phyloP scores from a whole-genome alignment of 2,113 vertebrate genomes.

The Phyllostomus discolor region DNA sequence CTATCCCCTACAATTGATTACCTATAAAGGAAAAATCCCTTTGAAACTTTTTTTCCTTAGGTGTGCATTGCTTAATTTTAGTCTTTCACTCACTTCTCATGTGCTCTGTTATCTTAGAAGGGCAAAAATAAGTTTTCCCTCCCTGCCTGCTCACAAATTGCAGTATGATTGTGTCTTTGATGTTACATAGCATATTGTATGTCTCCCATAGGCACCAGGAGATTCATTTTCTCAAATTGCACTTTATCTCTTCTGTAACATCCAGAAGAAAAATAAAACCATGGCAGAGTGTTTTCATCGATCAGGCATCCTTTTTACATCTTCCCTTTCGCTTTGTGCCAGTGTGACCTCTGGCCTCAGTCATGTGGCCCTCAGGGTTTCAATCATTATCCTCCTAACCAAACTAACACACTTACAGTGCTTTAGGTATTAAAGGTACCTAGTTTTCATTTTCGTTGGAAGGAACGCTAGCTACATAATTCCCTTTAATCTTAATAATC shows the following conservation, averaged over 20 bases:
- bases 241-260: not conserved
- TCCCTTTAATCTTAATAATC: not conserved
- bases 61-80: not conserved
- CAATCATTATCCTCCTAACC: not conserved
- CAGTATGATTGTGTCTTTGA: not conserved
- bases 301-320: not conserved
- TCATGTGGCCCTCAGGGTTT: not conserved
- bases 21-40: not conserved
- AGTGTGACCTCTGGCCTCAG: not conserved
- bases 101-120: not conserved
- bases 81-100: not conserved
- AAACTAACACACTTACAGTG: not conserved
- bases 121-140: not conserved
- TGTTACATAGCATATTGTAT: not conserved
- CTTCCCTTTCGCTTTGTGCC: not conserved
- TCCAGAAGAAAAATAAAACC: not conserved
- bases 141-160: not conserved
- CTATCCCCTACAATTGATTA: not conserved
- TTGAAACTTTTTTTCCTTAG: not conserved
- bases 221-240: conserved; percentile 27
- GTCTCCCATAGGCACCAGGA: not conserved
- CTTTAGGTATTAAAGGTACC: not conserved
- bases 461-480: not conserved
- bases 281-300: not conserved
- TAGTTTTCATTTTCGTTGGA: not conserved